Evolutionary conservation across 2,888 invertebrate species (phyloP), one percentile per base, ranked within the genome.

Genomic region (Drosophila multiciliata): DNA sequence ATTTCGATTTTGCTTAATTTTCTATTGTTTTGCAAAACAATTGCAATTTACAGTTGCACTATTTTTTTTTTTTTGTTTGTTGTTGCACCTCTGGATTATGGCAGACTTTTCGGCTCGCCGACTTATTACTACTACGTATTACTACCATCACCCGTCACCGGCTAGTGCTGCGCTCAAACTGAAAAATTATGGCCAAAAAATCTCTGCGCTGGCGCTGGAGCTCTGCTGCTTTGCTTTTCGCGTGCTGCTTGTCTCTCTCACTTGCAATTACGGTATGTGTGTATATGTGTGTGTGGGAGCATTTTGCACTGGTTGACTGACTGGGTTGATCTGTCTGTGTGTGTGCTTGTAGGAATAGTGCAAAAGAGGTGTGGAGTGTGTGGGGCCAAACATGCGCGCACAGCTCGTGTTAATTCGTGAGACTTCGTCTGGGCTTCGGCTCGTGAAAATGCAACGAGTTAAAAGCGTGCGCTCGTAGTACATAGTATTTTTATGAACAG

Each of bases 101-200:
- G 69, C 69, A 75, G 60, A 66, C 66, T 73, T 78, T 78, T 77
- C 78, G 79, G 71, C 68, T 81, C 72, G 79, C 80, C 80, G 72
- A 78, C 79, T 78, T 82, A 78, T 87, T 89, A 85, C 80, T 89
- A 89, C 89, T 80, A 85, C 86, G 82, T 75, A 75, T 87, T 86
- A 86, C 88, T 89, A 75, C 78, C 88, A 66, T 82, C 89, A 87
- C 89, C 85, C 89, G 89, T 87, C 90, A 86, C 90, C 87, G 87
- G 90, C 90, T 86, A 87, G 71, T 76, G 89, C 78, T 86, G 78
- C 82, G 86, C 83, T 90, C 82, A 80, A 89, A 87, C 83, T 87
- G 87, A 88, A 88, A 87, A 83, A 73, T 88, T 75, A 86, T 89
- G 75, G 78, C 76, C 78, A 81, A 82, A 83, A 89, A 84, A 89